Base-by-base conservation (phyloP, 2,113 vertebrate species). In the Eudyptes chrysolophus region DNA sequence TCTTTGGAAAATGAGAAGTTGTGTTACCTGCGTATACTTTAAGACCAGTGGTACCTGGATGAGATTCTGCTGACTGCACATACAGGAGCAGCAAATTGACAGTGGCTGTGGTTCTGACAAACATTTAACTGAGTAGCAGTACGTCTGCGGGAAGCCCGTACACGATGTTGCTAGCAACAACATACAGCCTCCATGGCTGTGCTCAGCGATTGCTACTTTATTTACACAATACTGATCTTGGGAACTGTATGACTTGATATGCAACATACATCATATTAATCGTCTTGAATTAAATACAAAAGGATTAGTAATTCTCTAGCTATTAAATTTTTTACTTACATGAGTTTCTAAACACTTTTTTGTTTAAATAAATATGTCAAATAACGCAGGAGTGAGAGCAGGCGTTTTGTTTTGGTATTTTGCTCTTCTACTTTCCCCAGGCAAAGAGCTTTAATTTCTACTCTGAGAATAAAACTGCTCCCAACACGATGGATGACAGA, bases 401-500 rank as follows among this genome's bases (percentile, higher is more conserved):
- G 94, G 32, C 87, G 88, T 58, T 90, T 96, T 95, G 90, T 86
- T 95, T 94, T 95, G 91, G 87, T 96, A 91, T 95, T 97, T 95
- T 95, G 96, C 88, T 97, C 97, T 97, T 93, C 92, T 96, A 76
- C 87, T 97, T 98, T 85, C 96, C 90, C 95, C 93, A 92, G 94
- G 89, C 83, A 79, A 95, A 97, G 88, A 87, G 79, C 82, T 96
- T 95, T 96, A 89, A 87, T 98, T 94, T 93, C 94, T 98, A 91
- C 85, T 97, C 97, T 97, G 95, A 97, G 97, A 97, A 97, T 91
- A 97, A 90, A 94, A 95, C 84, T 79, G 94, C 95, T 97, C 95
- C 95, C 96, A 95, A 90, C 83, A 96, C 89, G 94, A 57, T 88
- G 92, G 92, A 96, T 95, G 97, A 93, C 93, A 97, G 96, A 97